Evolutionary conservation across 2,113 vertebrate species (phyloP).

Genomic region (Chionis minor): DNA sequence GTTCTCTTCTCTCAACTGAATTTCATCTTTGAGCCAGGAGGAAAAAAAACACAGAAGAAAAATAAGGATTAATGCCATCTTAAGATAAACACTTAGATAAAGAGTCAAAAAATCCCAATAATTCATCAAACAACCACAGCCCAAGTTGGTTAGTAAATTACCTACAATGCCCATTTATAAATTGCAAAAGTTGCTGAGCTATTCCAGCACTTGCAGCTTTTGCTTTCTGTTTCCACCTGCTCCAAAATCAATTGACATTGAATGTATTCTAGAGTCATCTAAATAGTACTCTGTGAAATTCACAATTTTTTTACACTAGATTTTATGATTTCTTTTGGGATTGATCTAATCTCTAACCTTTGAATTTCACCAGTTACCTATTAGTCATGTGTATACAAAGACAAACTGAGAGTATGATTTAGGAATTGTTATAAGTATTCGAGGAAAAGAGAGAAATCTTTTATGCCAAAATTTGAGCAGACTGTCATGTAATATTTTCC

Average conservation of each 20-base stretch:
- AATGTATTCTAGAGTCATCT: not conserved
- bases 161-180: not conserved
- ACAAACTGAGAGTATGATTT: not conserved
- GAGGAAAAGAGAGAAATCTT: not conserved
- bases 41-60: not conserved
- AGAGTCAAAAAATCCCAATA: not conserved
- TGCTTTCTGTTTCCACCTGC: not conserved
- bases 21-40: not conserved
- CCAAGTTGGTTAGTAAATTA: not conserved
- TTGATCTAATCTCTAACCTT: not conserved
- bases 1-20: not conserved
- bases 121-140: not conserved
- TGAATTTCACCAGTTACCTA: not conserved
- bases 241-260: not conserved
- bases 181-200: not conserved
- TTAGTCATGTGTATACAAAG: not conserved
- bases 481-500: not conserved
- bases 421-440: not conserved
- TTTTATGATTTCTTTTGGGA: not conserved
- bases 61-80: not conserved
- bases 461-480: not conserved
- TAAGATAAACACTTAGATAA: not conserved
- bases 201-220: not conserved
- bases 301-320: not conserved
- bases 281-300: not conserved